Base-by-base conservation (phyloP, 2,797 vertebrate species). In the Acanthurus leucopareius region DNA sequence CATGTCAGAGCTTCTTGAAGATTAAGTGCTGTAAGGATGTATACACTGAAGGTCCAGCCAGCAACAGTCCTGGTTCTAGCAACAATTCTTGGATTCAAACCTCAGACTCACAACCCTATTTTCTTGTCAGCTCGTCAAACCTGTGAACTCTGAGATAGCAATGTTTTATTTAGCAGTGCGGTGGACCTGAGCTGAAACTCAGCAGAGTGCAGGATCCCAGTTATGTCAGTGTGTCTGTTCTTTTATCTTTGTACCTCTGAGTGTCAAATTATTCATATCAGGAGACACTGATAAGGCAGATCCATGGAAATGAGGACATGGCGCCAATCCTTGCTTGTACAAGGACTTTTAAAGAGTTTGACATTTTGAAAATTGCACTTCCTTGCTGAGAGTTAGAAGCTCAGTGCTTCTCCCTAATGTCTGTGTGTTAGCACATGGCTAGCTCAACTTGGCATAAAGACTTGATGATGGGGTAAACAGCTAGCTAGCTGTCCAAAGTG, bases 131-230 rank as follows among this genome's bases (percentile, higher is more conserved):
- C 28, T 20, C 57, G 69, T 74, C 20, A 69, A 62, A 76, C 74
- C 44, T 62, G 17, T 62, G 45, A 74, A 28, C 68, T 16, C 80
- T 15, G 20, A 78, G 45, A 51, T 13, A 40, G 61, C 17, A 17
- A 56, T 54, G 16, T 38, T 73, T 71, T 70, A 40, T 68, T 59
- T 20, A 69, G 49, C 44, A 16, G 35, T n/a, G 15, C 62, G 57
- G 13, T 44, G 44, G 16, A 61, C 7, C 15, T 16, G 7, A 32
- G n/a, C 15, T 35, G 28, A 32, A 32, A 32, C 28, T 32, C 28
- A 32, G 4, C 3, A 38, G 45, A 10, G 13, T 35, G 45, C 10
- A 56, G 8, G n/a, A 80, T 65, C 17, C 5, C 14, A 7, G 49
- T 38, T 19, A 14, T 56, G 45, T 16, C 45, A 42, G 51, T 38